These are phyloP conservation scores for Ichneumoninae sp. DNA, from an alignment of 2,888 invertebrate species.

Conservation along the genomic window DNA sequence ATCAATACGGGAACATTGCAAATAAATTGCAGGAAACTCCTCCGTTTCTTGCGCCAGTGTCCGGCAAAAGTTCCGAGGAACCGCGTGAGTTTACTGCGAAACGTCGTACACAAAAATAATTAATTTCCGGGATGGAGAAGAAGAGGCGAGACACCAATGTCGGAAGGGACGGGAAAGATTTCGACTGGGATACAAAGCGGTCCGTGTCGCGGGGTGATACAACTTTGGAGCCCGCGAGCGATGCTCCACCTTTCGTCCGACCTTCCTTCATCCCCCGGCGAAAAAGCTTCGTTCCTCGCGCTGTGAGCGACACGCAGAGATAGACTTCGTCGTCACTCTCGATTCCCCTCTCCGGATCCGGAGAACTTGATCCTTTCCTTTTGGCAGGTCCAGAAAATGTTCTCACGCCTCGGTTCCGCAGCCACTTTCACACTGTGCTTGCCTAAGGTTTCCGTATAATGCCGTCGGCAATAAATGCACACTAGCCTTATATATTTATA, in stretches of 20 bases:
- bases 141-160: not conserved
- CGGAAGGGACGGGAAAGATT: conserved; percentile 14
- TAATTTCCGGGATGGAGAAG: conserved; percentile 9
- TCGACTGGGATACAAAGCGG: conserved; percentile 35
- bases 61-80: not conserved
- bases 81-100: not conserved
- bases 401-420: conserved; percentile 45
- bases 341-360: conserved; percentile 10
- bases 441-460: conserved; percentile 27
- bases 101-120: not conserved
- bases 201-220: conserved; percentile 14
- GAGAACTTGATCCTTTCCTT: conserved; percentile 39
- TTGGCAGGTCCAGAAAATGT: conserved; percentile 48
- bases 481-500: conserved; percentile 22
- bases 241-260: conserved; percentile 4
- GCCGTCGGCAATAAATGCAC: conserved; percentile 33
- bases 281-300: not conserved
- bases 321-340: conserved; percentile 40
- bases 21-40: conserved; percentile 1
- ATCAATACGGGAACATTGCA: not conserved
- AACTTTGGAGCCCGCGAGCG: conserved; percentile 41
- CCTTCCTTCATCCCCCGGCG: conserved; percentile 12
- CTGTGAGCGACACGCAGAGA: conserved; percentile 8
- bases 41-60: not conserved
- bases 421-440: conserved; percentile 24